Percentiles rank a stretch among this genome's conserved stretches.
Evolutionary conservation across 2,113 vertebrate species (phyloP).

Genomic region (Python bivittatus): DNA sequence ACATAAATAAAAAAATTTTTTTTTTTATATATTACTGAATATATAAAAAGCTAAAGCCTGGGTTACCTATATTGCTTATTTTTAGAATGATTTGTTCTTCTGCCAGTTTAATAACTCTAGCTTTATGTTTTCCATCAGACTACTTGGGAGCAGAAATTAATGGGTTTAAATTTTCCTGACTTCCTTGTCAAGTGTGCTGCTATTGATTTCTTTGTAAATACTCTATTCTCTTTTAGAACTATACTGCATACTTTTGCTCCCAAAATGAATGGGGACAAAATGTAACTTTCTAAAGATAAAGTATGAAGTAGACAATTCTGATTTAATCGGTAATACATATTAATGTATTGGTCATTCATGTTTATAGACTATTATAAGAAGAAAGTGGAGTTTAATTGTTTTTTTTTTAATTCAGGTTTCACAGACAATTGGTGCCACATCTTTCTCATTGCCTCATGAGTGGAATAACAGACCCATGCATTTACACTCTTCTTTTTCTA

Average conservation of each 20-base stretch:
- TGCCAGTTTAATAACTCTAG: neutral
- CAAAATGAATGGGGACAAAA: neutral
- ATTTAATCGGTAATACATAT: slow-evolving; percentile 3
- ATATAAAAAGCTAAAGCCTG: too few relatives aligned
- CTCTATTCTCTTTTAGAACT: neutral
- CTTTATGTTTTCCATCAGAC: neutral
- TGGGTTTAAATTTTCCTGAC: neutral
- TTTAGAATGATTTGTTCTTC: neutral
- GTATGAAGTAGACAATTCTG: neutral
- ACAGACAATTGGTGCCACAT: slow-evolving; percentile 71
- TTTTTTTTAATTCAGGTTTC: slow-evolving; percentile 65
- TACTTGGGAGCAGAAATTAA: neutral
- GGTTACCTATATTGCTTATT: neutral
- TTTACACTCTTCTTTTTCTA: slow-evolving; percentile 83
- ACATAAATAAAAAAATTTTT: neutral
- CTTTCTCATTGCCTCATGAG: slow-evolving; percentile 80
- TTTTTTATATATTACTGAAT: too few relatives aligned
- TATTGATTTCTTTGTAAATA: neutral
- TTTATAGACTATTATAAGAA: neutral
- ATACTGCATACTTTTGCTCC: neutral
- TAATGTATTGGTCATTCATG: neutral
- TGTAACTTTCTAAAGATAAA: neutral
- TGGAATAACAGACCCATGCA: slow-evolving; percentile 82
- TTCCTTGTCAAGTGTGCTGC: neutral
- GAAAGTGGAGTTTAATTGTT: neutral